Percentiles rank a stretch among this genome's conserved stretches.
Evolutionary conservation across 2,113 vertebrate species (phyloP).

Genomic region (Apus apus): DNA sequence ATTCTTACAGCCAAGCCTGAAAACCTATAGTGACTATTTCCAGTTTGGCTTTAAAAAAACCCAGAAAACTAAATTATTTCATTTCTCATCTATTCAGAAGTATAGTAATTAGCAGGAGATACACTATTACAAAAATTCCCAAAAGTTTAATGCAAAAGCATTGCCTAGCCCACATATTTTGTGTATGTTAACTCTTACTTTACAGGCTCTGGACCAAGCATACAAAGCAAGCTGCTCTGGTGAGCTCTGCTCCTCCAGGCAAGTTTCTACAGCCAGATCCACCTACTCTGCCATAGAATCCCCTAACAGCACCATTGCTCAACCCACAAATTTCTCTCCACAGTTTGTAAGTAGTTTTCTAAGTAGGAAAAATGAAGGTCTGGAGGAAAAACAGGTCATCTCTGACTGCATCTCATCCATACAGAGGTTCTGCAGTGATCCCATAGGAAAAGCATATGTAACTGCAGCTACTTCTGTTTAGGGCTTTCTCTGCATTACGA

Average conservation of each 20-base stretch:
- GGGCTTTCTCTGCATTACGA: background rate
- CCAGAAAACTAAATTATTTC: background rate
- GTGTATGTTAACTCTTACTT: background rate
- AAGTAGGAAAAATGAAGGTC: background rate
- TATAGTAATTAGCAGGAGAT: background rate
- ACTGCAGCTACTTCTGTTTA: background rate
- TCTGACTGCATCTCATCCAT: background rate
- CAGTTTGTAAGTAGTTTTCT: background rate
- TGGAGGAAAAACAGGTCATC: background rate
- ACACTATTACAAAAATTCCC: background rate
- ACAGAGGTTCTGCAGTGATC: background rate
- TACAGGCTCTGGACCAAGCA: background rate
- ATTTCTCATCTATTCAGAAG: background rate
- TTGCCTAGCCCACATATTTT: background rate
- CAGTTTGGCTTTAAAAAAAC: background rate
- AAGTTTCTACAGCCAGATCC: background rate
- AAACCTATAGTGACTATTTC: background rate
- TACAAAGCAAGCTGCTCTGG: accelerated
- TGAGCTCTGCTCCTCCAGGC: background rate
- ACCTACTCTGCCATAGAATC: background rate
- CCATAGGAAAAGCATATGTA: background rate
- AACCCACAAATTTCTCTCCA: background rate
- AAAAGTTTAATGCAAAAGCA: background rate
- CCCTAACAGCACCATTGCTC: background rate
- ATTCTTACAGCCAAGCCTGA: background rate